phyloP scores from a whole-genome alignment of 2,888 invertebrate genomes.

The Eutolmus rufibarbis region DNA sequence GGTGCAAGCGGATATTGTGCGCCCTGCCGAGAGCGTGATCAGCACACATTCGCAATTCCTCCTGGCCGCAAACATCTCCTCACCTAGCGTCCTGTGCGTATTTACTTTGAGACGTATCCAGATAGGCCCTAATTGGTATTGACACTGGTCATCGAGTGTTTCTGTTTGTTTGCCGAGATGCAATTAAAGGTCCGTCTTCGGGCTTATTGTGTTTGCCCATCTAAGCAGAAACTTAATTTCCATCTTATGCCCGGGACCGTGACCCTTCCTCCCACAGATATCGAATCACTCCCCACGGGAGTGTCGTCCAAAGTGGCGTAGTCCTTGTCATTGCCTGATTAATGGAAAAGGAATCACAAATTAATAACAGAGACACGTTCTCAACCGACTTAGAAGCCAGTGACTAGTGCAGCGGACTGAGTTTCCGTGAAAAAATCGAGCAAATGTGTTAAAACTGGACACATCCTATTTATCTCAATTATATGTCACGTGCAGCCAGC shows the following conservation, averaged over 20 bases:
- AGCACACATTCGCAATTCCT: slow-evolving; percentile 10
- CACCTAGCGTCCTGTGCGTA: slow-evolving; percentile 22
- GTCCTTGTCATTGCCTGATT: slow-evolving; percentile 25
- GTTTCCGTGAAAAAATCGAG: slow-evolving; percentile 46
- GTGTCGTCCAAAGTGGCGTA: background rate
- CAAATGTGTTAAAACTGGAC: slow-evolving; percentile 51
- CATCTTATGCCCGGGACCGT: background rate
- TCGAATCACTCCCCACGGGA: slow-evolving; percentile 34
- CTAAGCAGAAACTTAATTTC: slow-evolving; percentile 43
- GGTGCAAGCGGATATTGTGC: slow-evolving; percentile 7
- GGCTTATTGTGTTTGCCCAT: slow-evolving; percentile 46
- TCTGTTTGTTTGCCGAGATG: slow-evolving; percentile 46
- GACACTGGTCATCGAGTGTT: slow-evolving; percentile 48
- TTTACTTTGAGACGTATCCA: slow-evolving; percentile 42
- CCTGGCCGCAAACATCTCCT: slow-evolving; percentile 6
- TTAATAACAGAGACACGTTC: slow-evolving; percentile 44
- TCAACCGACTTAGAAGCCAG: slow-evolving; percentile 15
- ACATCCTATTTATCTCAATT: slow-evolving; percentile 54
- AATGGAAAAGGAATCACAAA: slow-evolving; percentile 48
- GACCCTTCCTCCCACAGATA: slow-evolving; percentile 20
- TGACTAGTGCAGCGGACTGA: background rate
- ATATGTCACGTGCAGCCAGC: slow-evolving; percentile 50
- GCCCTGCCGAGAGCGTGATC: slow-evolving; percentile 13
- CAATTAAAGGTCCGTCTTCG: slow-evolving; percentile 44
- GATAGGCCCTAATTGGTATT: slow-evolving; percentile 47